Percentiles rank a stretch among this genome's conserved stretches.
Evolutionary conservation across 2,888 invertebrate genomes (phyloP).

Genomic region (Romanomermis culicivorax): DNA sequence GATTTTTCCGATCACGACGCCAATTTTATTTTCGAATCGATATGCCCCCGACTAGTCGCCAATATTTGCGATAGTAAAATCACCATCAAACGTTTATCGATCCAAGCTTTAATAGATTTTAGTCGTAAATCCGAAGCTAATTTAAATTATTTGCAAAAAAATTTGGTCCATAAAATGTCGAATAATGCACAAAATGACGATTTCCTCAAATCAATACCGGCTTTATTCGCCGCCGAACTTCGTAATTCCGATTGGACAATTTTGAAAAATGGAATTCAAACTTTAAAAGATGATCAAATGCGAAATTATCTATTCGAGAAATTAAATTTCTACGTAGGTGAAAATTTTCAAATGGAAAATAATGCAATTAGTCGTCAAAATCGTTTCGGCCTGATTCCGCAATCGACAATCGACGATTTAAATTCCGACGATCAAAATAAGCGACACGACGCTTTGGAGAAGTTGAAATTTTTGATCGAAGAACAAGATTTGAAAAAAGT

Average conservation of each 20-base stretch:
- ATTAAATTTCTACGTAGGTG: too few species aligned
- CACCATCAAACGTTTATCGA: conserved; percentile 29
- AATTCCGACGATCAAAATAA: conserved; percentile 39
- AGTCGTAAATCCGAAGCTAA: too few species aligned
- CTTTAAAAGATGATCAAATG: too few species aligned
- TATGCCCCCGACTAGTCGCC: conserved; percentile 30
- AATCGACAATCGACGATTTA: conserved; percentile 30
- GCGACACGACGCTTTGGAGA: conserved; percentile 40
- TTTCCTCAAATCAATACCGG: neutral
- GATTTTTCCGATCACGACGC: conserved; percentile 26
- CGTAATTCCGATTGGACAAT: neutral
- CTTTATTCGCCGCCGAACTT: neutral
- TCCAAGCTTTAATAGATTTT: conserved; percentile 33
- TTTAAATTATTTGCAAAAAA: too few species aligned
- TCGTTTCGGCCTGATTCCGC: conserved; percentile 32
- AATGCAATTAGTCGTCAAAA: too few species aligned
- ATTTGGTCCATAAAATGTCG: too few species aligned
- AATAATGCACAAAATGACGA: too few species aligned
- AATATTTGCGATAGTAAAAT: conserved; percentile 22
- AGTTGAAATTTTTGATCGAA: conserved; percentile 37
- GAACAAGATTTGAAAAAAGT: conserved; percentile 30
- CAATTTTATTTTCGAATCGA: conserved; percentile 29
- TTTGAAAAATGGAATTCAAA: neutral
- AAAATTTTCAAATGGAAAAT: too few species aligned
- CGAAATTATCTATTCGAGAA: too few species aligned